These are phyloP conservation scores for Pipistrellus pipistrellus DNA, from an alignment of 2,797 vertebrate genomes.

Conservation along the genomic window DNA sequence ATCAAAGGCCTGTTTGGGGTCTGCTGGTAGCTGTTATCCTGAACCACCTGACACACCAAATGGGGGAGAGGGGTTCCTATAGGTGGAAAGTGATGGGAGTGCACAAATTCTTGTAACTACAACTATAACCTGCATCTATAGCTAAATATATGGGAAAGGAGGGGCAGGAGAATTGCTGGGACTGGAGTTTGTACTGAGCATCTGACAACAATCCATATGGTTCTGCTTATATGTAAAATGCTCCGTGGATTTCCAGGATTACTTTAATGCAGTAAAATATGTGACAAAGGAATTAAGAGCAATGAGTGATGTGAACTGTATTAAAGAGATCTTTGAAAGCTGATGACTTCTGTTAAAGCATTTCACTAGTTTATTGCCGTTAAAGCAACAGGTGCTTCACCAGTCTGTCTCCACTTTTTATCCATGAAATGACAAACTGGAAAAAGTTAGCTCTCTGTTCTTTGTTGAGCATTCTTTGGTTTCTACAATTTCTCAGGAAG, in stretches of 20 bases:
- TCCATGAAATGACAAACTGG: constrained; percentile 78
- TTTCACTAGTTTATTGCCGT: constrained; percentile 79
- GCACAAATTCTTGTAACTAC: background rate
- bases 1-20: constrained; percentile 65
- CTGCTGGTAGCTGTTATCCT: constrained; percentile 41
- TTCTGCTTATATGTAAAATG: constrained; percentile 80
- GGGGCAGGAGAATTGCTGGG: constrained; percentile 36
- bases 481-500: constrained; percentile 66
- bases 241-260: constrained; percentile 82
- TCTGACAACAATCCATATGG: constrained; percentile 70
- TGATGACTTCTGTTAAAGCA: constrained; percentile 81
- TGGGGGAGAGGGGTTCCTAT: background rate
- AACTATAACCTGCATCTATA: constrained; percentile 12
- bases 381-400: constrained; percentile 80
- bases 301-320: constrained; percentile 72
- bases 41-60: background rate
- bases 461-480: constrained; percentile 81
- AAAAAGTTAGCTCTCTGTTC: constrained; percentile 73
- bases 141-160: constrained; percentile 27
- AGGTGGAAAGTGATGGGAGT: constrained; percentile 34
- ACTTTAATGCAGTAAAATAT: constrained; percentile 80
- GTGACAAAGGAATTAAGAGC: constrained; percentile 81
- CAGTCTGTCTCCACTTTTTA: constrained; percentile 79
- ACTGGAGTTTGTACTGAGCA: constrained; percentile 15
- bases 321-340: constrained; percentile 80